These are phyloP conservation scores for Mesocentrotus franciscanus DNA, from an alignment of 53 echinoderm and acorn worm species.

Conservation along the genomic window DNA sequence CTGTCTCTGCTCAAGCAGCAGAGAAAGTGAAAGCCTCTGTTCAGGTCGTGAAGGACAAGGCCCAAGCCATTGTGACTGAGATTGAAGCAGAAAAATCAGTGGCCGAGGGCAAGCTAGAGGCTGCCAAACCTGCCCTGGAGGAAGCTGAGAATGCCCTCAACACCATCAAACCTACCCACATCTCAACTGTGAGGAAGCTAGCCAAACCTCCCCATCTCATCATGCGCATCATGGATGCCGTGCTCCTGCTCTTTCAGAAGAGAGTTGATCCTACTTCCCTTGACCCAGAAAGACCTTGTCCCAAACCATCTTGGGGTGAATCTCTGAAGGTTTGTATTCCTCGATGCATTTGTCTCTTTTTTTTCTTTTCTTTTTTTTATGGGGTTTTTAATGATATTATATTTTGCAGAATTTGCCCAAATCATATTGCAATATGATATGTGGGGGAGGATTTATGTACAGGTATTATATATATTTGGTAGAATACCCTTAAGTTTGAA, in stretches of 20 bases:
- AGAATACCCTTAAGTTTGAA: no score
- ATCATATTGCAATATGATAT: no score
- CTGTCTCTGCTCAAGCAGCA: constrained; percentile 96
- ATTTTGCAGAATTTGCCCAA: no score
- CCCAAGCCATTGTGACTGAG: constrained; percentile 93
- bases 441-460: no score
- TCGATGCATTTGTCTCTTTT: background rate
- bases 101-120: constrained; percentile 89
- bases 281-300: constrained; percentile 90
- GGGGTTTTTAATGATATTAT: background rate
- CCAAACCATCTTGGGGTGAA: constrained; percentile 96
- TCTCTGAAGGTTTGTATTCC: constrained; percentile 83
- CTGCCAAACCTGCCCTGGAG: constrained; percentile 93
- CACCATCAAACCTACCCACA: constrained; percentile 98
- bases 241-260: constrained; percentile 90
- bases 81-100: constrained; percentile 93
- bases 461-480: no score
- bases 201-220: constrained; percentile 99
- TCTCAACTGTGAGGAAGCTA: constrained; percentile 95
- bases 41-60: constrained; percentile 98
- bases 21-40: constrained; percentile 94
- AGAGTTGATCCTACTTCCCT: constrained; percentile 68
- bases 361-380: background rate
- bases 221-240: constrained; percentile 99
- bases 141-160: constrained; percentile 94